phyloP scores from a whole-genome alignment of 2,888 invertebrate genomes.

The Therioaphis trifolii region DNA sequence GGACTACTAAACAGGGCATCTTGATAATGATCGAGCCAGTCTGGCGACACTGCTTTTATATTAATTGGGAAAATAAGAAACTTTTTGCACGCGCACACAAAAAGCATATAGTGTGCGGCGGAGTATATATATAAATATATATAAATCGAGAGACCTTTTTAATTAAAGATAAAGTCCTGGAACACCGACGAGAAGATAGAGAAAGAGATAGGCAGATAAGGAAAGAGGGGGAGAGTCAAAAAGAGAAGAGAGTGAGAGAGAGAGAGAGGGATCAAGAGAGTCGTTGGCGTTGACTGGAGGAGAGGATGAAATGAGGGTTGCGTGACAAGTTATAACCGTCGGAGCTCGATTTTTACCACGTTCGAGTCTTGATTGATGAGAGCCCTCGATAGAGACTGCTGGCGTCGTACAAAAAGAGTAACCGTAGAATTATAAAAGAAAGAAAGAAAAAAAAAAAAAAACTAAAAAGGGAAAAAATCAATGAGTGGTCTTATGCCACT shows the following conservation, averaged over 20 bases:
- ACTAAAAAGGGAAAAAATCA: constrained; percentile 35
- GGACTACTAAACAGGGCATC: constrained; percentile 56
- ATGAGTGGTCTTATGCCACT: constrained; percentile 37
- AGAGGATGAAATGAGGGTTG: constrained; percentile 35
- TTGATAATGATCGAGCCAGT: constrained; percentile 55
- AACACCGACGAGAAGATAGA: constrained; percentile 11
- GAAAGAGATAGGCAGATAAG: neutral
- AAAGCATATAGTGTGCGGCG: constrained; percentile 25
- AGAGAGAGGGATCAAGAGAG: neutral
- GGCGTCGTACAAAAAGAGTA: constrained; percentile 41
- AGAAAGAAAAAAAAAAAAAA: neutral
- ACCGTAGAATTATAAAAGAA: constrained; percentile 12
- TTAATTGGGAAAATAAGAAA: constrained; percentile 61
- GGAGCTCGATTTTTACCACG: constrained; percentile 57
- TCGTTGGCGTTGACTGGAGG: neutral
- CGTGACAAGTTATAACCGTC: constrained; percentile 59
- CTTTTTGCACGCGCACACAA: constrained; percentile 47
- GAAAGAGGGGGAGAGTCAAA: neutral
- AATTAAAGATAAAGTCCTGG: constrained; percentile 60
- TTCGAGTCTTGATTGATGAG: constrained; percentile 61
- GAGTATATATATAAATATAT: constrained; percentile 7
- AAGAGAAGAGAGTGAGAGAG: neutral
- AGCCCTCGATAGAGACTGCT: constrained; percentile 45
- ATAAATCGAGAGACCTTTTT: constrained; percentile 53
- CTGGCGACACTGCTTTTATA: constrained; percentile 62